Conservation (phyloP, 2,888 invertebrate genomes). For the Drosophila diplacantha region DNA sequence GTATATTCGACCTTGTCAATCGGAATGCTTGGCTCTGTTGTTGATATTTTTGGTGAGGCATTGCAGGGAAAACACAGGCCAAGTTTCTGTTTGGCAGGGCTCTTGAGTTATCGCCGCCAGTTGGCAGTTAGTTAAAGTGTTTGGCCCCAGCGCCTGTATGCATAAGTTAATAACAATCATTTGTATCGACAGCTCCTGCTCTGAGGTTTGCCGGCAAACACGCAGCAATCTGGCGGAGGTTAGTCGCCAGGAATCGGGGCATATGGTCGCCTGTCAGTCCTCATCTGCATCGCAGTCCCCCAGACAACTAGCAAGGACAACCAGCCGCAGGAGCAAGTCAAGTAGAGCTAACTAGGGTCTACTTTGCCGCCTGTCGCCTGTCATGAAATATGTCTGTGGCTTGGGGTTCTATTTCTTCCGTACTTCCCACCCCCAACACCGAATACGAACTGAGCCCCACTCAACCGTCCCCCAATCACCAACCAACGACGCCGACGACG, state of each 20-base stretch:
- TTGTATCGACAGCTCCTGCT: slow-evolving; percentile 56
- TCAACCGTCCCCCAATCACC: slow-evolving; percentile 7
- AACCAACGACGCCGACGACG: slow-evolving; percentile 45
- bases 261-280: slow-evolving; percentile 45
- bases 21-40: slow-evolving; percentile 17
- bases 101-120: slow-evolving; percentile 42
- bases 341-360: slow-evolving; percentile 40
- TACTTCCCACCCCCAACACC: background rate
- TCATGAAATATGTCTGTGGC: slow-evolving; percentile 46
- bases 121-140: slow-evolving; percentile 50
- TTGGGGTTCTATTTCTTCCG: slow-evolving; percentile 19
- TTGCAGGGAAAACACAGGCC: slow-evolving; percentile 28
- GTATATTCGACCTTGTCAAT: slow-evolving; percentile 43
- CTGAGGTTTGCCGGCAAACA: slow-evolving; percentile 29
- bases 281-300: slow-evolving; percentile 18
- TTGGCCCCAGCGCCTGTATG: slow-evolving; percentile 21
- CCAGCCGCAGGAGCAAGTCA: slow-evolving; percentile 33
- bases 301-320: slow-evolving; percentile 50
- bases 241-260: slow-evolving; percentile 37
- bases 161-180: slow-evolving; percentile 67
- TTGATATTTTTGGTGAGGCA: slow-evolving; percentile 36
- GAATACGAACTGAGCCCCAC: background rate
- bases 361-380: slow-evolving; percentile 36
- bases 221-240: slow-evolving; percentile 15
- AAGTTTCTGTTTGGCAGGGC: slow-evolving; percentile 29